phyloP scores from a whole-genome alignment of 2,888 invertebrate species.

The Thalpophila matura region DNA sequence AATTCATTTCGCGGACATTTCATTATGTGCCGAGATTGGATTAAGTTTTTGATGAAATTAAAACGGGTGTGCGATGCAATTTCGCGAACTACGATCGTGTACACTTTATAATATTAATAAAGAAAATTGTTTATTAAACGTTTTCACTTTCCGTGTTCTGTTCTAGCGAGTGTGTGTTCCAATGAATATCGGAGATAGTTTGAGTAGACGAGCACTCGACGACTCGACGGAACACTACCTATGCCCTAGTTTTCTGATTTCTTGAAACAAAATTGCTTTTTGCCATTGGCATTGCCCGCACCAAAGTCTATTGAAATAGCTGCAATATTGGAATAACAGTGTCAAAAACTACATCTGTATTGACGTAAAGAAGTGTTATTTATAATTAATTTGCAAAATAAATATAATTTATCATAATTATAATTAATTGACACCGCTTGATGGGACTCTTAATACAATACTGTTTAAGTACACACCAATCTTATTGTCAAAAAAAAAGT shows the following conservation, averaged over 20 bases:
- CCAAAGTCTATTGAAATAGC: no score
- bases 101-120: constrained; percentile 18
- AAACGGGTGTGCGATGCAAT: constrained; percentile 49
- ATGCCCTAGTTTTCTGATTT: no score
- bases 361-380: no score
- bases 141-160: not conserved
- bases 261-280: no score
- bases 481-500: no score
- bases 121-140: constrained; percentile 19
- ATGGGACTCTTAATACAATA: no score
- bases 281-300: no score
- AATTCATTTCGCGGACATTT: constrained; percentile 63
- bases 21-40: constrained; percentile 62
- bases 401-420: no score
- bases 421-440: no score
- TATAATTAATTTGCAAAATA: no score
- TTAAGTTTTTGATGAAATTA: constrained; percentile 66
- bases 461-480: no score
- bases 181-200: constrained; percentile 15
- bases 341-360: no score
- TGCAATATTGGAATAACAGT: not conserved
- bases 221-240: not conserved
- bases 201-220: not conserved
- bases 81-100: constrained; percentile 25
- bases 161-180: not conserved